These are phyloP conservation scores for Ianthella basta DNA, from an alignment of 37 sponge, comb jelly and placozoan species.

Conservation along the genomic window DNA sequence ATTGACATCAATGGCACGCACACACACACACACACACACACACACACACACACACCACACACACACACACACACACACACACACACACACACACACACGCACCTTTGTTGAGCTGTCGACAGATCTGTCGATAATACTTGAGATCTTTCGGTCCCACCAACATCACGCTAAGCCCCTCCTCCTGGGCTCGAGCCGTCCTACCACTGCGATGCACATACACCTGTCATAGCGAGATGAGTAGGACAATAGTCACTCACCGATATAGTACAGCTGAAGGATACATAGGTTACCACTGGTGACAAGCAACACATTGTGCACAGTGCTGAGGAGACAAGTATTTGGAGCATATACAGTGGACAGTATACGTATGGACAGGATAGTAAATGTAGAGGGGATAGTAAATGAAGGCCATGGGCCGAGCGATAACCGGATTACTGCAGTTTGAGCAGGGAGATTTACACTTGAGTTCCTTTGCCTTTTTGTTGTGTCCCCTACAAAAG, in stretches of 20 bases:
- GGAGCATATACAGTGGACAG: background rate
- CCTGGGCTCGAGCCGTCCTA: slow-evolving; percentile 90
- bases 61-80: slow-evolving; percentile 36
- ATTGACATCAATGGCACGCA: no score
- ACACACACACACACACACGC: slow-evolving; percentile 45
- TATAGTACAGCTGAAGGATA: no score
- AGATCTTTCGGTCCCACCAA: slow-evolving; percentile 91
- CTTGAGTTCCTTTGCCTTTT: no score
- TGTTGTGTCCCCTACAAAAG: no score
- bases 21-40: no score
- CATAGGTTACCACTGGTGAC: no score
- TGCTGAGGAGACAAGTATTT: background rate
- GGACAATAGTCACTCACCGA: background rate
- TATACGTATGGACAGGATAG: background rate
- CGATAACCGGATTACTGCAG: no score
- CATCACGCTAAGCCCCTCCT: slow-evolving; percentile 88
- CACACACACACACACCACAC: background rate
- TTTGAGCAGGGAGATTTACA: no score
- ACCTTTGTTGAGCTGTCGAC: slow-evolving; percentile 85
- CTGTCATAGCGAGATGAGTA: slow-evolving; percentile 22
- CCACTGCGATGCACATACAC: slow-evolving; percentile 98
- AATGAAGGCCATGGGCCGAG: no score
- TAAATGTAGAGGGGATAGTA: background rate
- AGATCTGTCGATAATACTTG: slow-evolving; percentile 67
- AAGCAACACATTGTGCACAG: no score